Conservation (phyloP, 2,113 vertebrate species). For the Mesitornis unicolor region DNA sequence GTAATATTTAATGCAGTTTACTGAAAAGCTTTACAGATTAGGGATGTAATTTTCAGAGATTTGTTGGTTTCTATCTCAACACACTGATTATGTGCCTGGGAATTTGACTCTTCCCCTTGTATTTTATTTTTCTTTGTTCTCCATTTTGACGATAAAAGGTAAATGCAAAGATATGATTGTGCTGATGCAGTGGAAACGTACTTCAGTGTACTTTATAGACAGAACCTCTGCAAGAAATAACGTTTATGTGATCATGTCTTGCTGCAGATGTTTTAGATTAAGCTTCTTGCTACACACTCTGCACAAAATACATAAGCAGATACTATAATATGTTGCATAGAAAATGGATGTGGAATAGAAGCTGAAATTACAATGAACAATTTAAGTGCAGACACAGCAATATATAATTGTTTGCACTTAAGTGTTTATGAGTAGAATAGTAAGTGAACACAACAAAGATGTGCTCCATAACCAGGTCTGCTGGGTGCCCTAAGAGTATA, state of each 20-base stretch:
- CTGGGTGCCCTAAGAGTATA: neutral
- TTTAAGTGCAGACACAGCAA: neutral
- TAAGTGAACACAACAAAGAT: neutral
- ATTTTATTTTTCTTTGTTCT: conserved; percentile 33
- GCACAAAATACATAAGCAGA: neutral
- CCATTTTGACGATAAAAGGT: conserved; percentile 2
- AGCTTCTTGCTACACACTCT: neutral
- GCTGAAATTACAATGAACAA: neutral
- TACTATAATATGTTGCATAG: neutral
- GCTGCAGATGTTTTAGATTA: conserved; percentile 21
- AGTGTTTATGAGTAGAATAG: neutral
- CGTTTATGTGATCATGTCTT: conserved; percentile 16
- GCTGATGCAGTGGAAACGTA: conserved; percentile 7
- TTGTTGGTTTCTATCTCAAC: conserved; percentile 15
- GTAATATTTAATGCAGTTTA: conserved; percentile 19
- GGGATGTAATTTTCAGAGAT: conserved; percentile 20
- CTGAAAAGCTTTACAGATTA: neutral
- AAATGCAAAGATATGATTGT: neutral
- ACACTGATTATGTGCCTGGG: neutral
- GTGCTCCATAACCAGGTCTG: neutral
- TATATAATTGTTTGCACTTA: neutral
- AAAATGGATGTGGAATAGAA: neutral
- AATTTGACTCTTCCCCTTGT: neutral
- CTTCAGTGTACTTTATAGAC: neutral
- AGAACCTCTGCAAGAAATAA: conserved; percentile 13